Conservation (phyloP, 2,113 vertebrate genomes). For the Laticauda laticaudata region DNA sequence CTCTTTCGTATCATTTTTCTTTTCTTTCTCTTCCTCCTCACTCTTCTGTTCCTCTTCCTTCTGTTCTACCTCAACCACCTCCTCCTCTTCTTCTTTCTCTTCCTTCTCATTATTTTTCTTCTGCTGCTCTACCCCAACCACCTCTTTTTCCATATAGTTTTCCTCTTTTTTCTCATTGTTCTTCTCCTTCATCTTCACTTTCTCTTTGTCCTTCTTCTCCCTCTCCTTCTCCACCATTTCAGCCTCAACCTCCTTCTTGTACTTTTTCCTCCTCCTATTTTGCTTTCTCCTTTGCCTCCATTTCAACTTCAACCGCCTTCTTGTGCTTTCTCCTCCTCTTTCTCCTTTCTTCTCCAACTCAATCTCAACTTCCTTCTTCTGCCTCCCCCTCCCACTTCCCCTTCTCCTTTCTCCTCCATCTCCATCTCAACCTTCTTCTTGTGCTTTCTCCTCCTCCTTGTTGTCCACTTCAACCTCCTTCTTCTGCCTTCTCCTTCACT, state of each 20-base stretch:
- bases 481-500: too few relatives aligned
- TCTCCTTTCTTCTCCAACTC: not conserved
- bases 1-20: not conserved
- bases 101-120: not conserved
- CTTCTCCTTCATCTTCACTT: not conserved
- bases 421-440: not conserved
- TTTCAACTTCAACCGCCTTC: too few relatives aligned
- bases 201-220: not conserved
- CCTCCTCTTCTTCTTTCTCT: not conserved
- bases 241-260: too few relatives aligned
- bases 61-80: not conserved
- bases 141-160: not conserved
- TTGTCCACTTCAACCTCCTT: not conserved
- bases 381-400: not conserved
- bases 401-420: too few relatives aligned
- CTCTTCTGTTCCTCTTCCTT: not conserved
- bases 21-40: not conserved
- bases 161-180: not conserved
- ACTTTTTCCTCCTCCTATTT: not conserved
- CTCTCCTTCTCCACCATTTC: too few relatives aligned
- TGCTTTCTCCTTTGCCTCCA: not conserved
- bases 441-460: too few relatives aligned
- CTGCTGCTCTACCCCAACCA: not conserved
- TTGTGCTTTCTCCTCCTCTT: too few relatives aligned
- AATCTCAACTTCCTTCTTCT: not conserved